Evolutionary conservation across 2,888 invertebrate species (phyloP), one percentile per base, ranked within the genome.

Genomic region (Hydriomena furcata): DNA sequence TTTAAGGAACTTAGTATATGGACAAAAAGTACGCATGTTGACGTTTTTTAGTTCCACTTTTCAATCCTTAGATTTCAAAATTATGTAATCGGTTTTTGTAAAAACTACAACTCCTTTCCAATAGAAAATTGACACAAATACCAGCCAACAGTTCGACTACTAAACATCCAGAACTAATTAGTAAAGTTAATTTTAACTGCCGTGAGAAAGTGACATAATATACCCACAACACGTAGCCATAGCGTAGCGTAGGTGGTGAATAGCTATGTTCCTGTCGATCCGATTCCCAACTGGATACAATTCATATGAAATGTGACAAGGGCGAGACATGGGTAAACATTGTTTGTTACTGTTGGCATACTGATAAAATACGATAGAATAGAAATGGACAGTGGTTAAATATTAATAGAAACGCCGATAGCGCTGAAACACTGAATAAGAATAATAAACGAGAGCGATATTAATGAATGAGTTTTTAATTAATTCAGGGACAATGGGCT

Each of bases 301-400:
- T 41, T 49, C 58, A 61, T 57, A 60, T 63, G 65, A 60, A 61
- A 66, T 64, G 57, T 64, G 67, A 68, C 63, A 59, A 52, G 59
- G 56, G 49, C 49, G 37, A 40, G 56, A 64, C 61, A 55, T 30
- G 57, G 55, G 59, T 60, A 63, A 63, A 61, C 53, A 58, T 56
- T 55, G 48, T 55, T 51, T 50, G 51, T 57, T 52, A 44, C 51
- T 52, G 48, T 45, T 52, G 56, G 43, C 36, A 35, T 45, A 37
- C 51, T 49, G 58, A 55, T 55, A 58, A 53, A 48, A 43, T 35
- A 50, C 20, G 36, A 28, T 41, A 45, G 7, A 13, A 48, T 44
- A 20, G 24, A 53, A 37, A 48, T 40, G 12, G 10, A 36, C 34
- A 31, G 34, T 25, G 7, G 17, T 31, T 11, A 45, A 46, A 35